phyloP scores from a whole-genome alignment of 2,888 invertebrate genomes.

The Sphaerophoria rueppellii region DNA sequence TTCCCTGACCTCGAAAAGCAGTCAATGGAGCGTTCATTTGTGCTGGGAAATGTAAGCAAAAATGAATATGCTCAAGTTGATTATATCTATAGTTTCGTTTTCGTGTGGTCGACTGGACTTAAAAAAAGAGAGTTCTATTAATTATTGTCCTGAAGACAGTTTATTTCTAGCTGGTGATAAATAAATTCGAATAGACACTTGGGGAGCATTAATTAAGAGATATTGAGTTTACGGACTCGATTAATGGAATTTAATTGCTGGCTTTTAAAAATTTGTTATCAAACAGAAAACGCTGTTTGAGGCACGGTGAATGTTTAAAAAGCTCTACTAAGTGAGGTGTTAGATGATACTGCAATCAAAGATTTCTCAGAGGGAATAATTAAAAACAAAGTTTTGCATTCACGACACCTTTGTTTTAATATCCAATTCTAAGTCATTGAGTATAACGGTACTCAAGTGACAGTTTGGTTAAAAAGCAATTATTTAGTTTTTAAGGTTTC shows the following conservation, averaged over 20 bases:
- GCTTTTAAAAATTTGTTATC: slow-evolving; percentile 8
- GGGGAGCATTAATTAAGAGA: slow-evolving; percentile 30
- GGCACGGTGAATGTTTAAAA: too few relatives aligned
- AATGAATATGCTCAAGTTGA: slow-evolving; percentile 13
- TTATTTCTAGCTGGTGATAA: slow-evolving; percentile 40
- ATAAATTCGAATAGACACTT: slow-evolving; percentile 35
- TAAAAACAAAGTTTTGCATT: too few relatives aligned
- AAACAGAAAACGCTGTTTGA: background rate
- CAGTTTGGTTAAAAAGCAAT: too few relatives aligned
- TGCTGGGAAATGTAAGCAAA: slow-evolving; percentile 15
- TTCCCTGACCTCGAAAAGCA: background rate
- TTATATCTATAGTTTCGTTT: too few relatives aligned
- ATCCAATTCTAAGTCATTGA: too few relatives aligned
- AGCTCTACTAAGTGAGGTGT: too few relatives aligned
- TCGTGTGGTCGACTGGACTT: background rate
- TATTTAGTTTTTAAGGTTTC: too few relatives aligned
- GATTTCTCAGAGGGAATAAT: too few relatives aligned
- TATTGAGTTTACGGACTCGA: slow-evolving; percentile 14
- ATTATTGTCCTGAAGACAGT: slow-evolving; percentile 27
- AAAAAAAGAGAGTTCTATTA: background rate
- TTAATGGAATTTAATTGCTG: slow-evolving; percentile 31
- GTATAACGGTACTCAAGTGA: too few relatives aligned
- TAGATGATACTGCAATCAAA: too few relatives aligned
- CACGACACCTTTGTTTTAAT: too few relatives aligned
- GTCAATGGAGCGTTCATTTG: slow-evolving; percentile 2